phyloP scores from a whole-genome alignment of 2,113 vertebrate genomes.

The Proteles cristata region DNA sequence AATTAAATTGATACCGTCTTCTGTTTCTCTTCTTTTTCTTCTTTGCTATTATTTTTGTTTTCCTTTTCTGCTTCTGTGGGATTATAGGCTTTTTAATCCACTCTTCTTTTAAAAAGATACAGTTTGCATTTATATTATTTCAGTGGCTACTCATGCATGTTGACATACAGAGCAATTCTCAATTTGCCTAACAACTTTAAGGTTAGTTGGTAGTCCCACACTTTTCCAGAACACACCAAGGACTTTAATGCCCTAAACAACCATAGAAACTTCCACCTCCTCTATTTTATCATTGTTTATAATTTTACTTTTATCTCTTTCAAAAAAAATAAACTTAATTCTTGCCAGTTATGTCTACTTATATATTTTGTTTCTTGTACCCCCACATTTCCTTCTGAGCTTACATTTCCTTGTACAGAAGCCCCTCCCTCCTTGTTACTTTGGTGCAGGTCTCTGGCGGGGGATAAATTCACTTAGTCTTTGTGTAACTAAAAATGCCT shows the following conservation, averaged over 20 bases:
- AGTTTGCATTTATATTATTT: background rate
- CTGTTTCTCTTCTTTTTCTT: background rate
- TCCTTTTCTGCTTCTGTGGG: background rate
- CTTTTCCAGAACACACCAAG: background rate
- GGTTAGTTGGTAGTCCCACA: background rate
- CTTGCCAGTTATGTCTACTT: background rate
- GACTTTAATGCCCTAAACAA: background rate
- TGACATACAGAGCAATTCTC: background rate
- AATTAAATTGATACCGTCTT: background rate
- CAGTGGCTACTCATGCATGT: background rate
- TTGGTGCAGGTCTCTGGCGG: background rate
- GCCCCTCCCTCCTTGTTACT: background rate
- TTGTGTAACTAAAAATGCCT: background rate
- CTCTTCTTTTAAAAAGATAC: background rate
- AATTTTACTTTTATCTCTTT: background rate
- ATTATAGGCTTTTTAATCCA: background rate
- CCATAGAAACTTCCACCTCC: background rate
- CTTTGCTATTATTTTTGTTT: background rate
- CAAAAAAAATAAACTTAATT: background rate
- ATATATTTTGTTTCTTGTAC: background rate
- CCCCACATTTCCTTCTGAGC: background rate
- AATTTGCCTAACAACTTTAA: slow-evolving; percentile 26
- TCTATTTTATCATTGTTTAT: background rate
- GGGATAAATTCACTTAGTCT: background rate
- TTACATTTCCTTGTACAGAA: slow-evolving; percentile 25